Evolutionary conservation across 2,797 vertebrate species (phyloP).

Genomic region (Gallirallus australis): DNA sequence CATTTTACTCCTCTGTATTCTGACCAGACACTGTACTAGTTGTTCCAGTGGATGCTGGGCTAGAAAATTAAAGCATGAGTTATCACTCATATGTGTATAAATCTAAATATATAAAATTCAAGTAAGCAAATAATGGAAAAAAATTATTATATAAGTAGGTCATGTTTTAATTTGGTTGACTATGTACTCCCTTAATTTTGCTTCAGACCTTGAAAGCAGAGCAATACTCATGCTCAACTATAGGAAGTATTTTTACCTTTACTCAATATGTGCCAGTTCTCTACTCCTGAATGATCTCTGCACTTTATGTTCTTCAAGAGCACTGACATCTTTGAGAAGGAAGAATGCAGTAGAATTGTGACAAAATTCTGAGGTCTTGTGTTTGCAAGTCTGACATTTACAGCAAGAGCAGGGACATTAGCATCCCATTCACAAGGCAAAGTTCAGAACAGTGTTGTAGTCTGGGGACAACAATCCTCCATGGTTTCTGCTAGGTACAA

Average conservation of each 20-base stretch:
- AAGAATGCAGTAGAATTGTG: background rate
- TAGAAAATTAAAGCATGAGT: background rate
- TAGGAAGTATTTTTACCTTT: background rate
- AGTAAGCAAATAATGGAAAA: background rate
- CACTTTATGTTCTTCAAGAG: background rate
- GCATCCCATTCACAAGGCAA: conserved; percentile 9
- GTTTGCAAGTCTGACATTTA: background rate
- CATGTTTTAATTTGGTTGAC: background rate
- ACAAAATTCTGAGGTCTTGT: background rate
- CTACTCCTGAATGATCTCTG: background rate
- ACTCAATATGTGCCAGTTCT: background rate
- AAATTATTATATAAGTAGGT: background rate
- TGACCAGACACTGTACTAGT: background rate
- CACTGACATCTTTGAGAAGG: background rate
- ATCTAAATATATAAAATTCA: background rate
- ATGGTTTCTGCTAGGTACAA: background rate
- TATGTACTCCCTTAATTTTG: background rate
- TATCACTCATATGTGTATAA: background rate
- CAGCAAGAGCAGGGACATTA: background rate
- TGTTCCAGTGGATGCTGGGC: background rate
- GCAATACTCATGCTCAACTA: background rate
- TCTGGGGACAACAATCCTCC: background rate
- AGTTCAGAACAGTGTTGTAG: background rate
- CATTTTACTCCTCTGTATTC: background rate
- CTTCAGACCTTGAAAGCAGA: background rate